Conservation (phyloP, 2,113 vertebrate species). For the Rhinolophus sinicus region DNA sequence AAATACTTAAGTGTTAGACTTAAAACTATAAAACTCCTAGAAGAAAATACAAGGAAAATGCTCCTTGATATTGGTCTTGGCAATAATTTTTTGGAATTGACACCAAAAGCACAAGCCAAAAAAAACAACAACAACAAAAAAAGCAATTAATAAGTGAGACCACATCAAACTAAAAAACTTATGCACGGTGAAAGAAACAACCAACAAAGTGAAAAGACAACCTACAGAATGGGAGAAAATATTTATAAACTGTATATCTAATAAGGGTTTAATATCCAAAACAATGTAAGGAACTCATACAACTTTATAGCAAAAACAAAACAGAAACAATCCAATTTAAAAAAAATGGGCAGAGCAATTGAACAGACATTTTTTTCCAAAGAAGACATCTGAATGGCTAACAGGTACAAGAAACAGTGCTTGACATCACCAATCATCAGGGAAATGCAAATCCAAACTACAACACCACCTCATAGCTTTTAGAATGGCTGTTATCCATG, state of each 20-base stretch:
- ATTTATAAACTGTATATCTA: not conserved
- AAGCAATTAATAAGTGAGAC: not conserved
- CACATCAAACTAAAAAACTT: not conserved
- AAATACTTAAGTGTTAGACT: not conserved
- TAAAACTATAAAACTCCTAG: not conserved
- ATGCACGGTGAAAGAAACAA: not conserved
- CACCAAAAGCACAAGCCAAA: not conserved
- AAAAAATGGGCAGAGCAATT: not conserved
- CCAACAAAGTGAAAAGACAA: not conserved
- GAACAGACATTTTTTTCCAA: not conserved
- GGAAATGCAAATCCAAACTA: not conserved
- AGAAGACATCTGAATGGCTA: not conserved
- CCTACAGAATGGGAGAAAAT: not conserved
- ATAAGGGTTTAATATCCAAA: not conserved
- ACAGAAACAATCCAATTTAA: not conserved
- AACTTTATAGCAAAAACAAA: not conserved
- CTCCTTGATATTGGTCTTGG: not conserved
- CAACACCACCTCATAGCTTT: not conserved
- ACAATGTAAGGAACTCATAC: not conserved
- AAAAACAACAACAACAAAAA: too few relatives aligned
- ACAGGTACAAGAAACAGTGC: not conserved
- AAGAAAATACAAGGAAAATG: not conserved
- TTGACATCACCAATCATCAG: not conserved
- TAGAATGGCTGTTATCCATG: not conserved
- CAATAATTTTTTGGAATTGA: not conserved